Conservation (phyloP, 2,888 invertebrate genomes). For the Oasisia sp. region DNA sequence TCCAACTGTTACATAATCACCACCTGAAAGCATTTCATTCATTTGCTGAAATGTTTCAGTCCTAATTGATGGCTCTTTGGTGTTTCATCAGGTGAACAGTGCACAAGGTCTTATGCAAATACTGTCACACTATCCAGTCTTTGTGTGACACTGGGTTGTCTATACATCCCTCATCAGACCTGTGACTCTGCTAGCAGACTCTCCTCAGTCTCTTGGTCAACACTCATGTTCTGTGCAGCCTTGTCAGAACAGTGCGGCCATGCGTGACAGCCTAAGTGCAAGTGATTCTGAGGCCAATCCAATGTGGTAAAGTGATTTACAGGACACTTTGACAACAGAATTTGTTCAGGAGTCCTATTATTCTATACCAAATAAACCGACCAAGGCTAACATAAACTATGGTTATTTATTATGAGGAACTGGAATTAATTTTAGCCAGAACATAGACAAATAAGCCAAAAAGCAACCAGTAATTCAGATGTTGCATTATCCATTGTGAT, state of each 20-base stretch:
- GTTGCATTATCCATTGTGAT: too few relatives aligned
- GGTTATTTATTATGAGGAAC: too few relatives aligned
- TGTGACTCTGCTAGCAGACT: not conserved
- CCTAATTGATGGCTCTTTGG: not conserved
- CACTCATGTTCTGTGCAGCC: not conserved
- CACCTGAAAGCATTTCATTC: not conserved
- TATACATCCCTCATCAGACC: not conserved
- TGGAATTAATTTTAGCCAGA: too few relatives aligned
- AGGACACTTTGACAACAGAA: not conserved
- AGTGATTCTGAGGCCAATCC: not conserved
- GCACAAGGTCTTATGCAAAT: not conserved
- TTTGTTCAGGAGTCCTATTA: too few relatives aligned
- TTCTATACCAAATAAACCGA: too few relatives aligned
- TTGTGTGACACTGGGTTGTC: not conserved
- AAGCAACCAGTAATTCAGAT: too few relatives aligned
- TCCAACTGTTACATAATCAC: not conserved
- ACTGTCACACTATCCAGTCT: not conserved
- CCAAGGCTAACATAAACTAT: too few relatives aligned
- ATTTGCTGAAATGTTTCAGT: not conserved
- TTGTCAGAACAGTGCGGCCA: not conserved
- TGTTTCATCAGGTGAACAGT: not conserved
- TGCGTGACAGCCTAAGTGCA: not conserved
- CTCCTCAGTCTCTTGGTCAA: not conserved
- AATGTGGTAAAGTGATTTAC: not conserved
- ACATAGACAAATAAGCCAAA: too few relatives aligned